Percentiles rank a stretch among this genome's conserved stretches.
Evolutionary conservation across 2,113 vertebrate genomes (phyloP).

Genomic region (Tupaia chinensis): DNA sequence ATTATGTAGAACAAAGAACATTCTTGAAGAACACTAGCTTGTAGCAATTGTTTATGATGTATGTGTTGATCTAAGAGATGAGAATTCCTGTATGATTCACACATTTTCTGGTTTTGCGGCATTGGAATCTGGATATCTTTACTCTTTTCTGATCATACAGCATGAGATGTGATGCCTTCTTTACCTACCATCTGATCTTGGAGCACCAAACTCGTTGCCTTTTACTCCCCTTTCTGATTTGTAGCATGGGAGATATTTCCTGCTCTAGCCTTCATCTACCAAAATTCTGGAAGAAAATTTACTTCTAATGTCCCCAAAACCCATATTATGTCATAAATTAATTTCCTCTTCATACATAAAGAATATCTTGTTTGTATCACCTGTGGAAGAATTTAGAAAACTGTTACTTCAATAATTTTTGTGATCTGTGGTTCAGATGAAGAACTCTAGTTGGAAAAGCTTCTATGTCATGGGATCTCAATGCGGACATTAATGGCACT

Average conservation of each 20-base stretch:
- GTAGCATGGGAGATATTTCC: neutral
- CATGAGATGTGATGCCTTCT: neutral
- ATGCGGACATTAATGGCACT: neutral
- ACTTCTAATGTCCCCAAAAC: neutral
- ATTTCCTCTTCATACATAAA: neutral
- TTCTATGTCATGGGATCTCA: rapidly evolving
- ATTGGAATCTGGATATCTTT: no score
- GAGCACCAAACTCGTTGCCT: neutral
- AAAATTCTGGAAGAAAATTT: neutral
- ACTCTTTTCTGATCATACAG: neutral
- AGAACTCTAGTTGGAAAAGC: neutral
- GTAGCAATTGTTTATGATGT: neutral
- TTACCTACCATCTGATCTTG: neutral
- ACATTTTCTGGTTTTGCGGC: neutral
- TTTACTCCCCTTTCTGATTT: neutral
- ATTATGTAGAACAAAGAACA: neutral
- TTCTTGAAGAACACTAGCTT: neutral
- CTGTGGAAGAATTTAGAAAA: neutral
- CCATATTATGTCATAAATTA: neutral
- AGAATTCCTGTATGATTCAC: neutral
- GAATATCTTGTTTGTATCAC: neutral
- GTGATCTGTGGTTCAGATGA: neutral
- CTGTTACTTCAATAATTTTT: neutral
- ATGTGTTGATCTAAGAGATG: neutral
- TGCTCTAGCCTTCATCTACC: neutral